Evolutionary conservation across 2,113 vertebrate genomes (phyloP).

Genomic region (Cyphomyrus discorhynchus): DNA sequence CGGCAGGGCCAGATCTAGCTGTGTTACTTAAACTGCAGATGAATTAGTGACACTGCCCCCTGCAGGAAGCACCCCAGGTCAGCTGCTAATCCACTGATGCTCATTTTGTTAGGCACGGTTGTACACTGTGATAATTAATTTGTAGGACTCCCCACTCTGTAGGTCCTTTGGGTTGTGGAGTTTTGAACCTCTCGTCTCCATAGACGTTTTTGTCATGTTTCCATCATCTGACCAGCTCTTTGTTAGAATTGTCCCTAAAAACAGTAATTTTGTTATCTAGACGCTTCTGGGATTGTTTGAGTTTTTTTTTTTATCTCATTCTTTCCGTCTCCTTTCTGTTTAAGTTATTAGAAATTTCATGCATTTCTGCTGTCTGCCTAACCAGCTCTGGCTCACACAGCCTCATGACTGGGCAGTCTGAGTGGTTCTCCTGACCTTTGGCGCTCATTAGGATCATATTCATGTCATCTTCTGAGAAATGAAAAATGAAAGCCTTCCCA

Average conservation of each 20-base stretch:
- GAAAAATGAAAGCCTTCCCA: neutral
- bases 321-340: neutral
- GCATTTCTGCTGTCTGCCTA: neutral
- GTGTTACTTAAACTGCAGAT: conserved; percentile 27
- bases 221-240: neutral
- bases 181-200: neutral
- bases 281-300: neutral
- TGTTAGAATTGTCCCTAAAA: neutral
- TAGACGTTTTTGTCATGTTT: neutral
- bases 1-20: neutral
- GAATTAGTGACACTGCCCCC: neutral
- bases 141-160: neutral
- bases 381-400: neutral
- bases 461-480: neutral
- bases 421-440: neutral
- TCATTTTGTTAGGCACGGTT: neutral
- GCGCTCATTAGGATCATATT: no score
- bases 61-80: neutral
- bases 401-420: neutral
- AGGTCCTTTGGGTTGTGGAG: neutral
- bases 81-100: neutral
- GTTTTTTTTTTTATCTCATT: neutral
- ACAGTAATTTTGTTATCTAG: neutral
- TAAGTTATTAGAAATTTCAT: neutral
- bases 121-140: neutral